Conservation (phyloP, 2,888 invertebrate species). For the Pheosia gnoma region DNA sequence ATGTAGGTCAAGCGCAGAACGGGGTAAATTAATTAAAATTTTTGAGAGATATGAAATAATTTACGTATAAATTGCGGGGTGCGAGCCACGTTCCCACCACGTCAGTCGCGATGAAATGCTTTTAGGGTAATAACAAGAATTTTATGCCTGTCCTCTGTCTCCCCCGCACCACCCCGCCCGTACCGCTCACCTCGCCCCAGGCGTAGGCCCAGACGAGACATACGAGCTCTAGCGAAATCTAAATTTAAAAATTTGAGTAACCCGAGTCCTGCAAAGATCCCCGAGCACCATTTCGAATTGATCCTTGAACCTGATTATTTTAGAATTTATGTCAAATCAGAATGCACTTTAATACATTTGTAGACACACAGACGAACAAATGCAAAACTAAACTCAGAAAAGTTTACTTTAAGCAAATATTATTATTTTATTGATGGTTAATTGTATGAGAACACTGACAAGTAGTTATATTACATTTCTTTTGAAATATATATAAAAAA, state of each 20-base stretch:
- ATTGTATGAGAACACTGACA: too few relatives aligned
- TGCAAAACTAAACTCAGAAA: too few relatives aligned
- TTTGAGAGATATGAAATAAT: slow-evolving; percentile 35
- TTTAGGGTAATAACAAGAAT: slow-evolving; percentile 60
- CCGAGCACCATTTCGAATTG: not conserved
- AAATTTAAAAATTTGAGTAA: not conserved
- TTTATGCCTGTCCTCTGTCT: slow-evolving; percentile 28
- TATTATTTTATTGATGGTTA: too few relatives aligned
- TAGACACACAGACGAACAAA: too few relatives aligned
- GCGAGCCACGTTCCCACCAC: slow-evolving; percentile 26
- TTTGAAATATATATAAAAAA: too few relatives aligned
- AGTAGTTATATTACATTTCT: too few relatives aligned
- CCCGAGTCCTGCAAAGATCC: not conserved
- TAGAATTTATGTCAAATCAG: too few relatives aligned
- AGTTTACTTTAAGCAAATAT: too few relatives aligned
- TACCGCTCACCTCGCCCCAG: slow-evolving; percentile 13
- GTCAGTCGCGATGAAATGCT: slow-evolving; percentile 48
- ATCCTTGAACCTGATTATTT: not conserved
- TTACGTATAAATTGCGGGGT: slow-evolving; percentile 38
- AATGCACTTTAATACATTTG: too few relatives aligned
- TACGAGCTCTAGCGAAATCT: slow-evolving; percentile 7
- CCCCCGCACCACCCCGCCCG: slow-evolving; percentile 16
- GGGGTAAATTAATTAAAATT: slow-evolving; percentile 21
- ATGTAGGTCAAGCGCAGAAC: slow-evolving; percentile 8
- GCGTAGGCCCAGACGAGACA: slow-evolving; percentile 20